A percentile compares a stretch with the other conserved stretches of the same genome.
These are phyloP conservation scores for Lycophotia porphyrea DNA, from an alignment of 2,888 invertebrate species.

Conservation along the genomic window DNA sequence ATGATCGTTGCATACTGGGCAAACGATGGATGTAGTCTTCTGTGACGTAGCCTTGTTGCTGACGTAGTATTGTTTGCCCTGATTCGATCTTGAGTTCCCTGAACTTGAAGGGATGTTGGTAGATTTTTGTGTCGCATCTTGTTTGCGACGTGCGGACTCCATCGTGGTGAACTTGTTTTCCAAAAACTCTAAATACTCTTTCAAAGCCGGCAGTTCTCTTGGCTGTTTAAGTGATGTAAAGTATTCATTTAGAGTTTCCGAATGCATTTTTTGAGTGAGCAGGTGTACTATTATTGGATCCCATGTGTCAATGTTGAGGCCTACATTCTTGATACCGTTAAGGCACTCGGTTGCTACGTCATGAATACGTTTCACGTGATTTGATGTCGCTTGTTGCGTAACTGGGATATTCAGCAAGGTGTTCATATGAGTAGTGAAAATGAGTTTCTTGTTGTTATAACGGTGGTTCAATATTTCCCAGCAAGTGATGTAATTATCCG, in stretches of 20 bases:
- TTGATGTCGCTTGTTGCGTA: not conserved
- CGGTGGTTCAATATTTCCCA: no score
- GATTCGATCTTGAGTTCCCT: not conserved
- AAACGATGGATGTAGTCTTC: not conserved
- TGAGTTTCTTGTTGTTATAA: no score
- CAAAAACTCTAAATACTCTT: not conserved
- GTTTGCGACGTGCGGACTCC: not conserved
- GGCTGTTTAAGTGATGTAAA: not conserved
- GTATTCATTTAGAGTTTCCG: not conserved
- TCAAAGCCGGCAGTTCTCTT: not conserved
- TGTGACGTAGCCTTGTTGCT: constrained; percentile 3
- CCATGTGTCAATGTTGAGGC: not conserved
- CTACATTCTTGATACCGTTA: not conserved
- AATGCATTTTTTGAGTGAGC: not conserved
- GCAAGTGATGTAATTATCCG: no score
- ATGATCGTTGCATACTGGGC: not conserved
- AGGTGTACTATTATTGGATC: not conserved
- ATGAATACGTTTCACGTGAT: not conserved
- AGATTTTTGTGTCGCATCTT: constrained; percentile 7
- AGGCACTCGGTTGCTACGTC: not conserved
- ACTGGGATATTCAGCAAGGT: not conserved
- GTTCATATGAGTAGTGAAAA: not conserved
- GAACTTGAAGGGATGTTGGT: not conserved
- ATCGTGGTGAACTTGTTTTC: constrained; percentile 1
- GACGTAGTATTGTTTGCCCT: not conserved